These are phyloP conservation scores for Epinephelus coioides DNA, from an alignment of 2,797 vertebrate species.

Conservation along the genomic window DNA sequence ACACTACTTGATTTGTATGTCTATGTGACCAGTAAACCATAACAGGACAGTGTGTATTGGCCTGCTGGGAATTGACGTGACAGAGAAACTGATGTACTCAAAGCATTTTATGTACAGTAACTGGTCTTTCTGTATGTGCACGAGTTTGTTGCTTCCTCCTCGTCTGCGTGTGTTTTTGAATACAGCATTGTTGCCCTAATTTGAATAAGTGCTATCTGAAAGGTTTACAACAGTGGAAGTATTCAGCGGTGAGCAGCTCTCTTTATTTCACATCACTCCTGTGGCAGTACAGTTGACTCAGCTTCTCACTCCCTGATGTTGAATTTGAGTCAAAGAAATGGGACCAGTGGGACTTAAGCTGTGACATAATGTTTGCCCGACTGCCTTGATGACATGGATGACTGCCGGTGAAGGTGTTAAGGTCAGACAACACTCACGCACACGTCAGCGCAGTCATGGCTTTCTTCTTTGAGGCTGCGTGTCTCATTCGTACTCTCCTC, in stretches of 20 bases:
- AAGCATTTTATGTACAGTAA: conserved; percentile 10
- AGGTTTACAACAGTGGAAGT: conserved; percentile 29
- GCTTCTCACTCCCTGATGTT: neutral
- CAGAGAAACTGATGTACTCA: neutral
- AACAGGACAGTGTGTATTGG: conserved; percentile 1
- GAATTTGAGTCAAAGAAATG: neutral
- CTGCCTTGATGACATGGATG: conserved; percentile 5
- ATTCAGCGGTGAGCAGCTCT: neutral
- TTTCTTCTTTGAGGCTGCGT: conserved; percentile 80
- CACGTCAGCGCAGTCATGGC: conserved; percentile 61
- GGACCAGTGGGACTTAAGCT: conserved; percentile 3
- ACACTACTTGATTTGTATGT: neutral
- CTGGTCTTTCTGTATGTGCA: conserved; percentile 7
- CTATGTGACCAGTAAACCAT: conserved; percentile 3
- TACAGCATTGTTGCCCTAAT: conserved; percentile 39
- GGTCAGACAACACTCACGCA: conserved; percentile 9
- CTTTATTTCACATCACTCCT: conserved; percentile 4
- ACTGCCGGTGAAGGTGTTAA: conserved; percentile 42
- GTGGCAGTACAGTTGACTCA: neutral
- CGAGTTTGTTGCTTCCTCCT: conserved; percentile 39
- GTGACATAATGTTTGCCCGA: neutral
- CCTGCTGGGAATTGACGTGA: conserved; percentile 18
- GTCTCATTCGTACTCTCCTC: conserved; percentile 74
- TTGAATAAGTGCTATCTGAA: conserved; percentile 47
- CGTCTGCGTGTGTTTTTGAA: conserved; percentile 11